Evolutionary conservation across 2,888 invertebrate genomes (phyloP), one percentile per base, ranked within the genome.

Genomic region (Disparrhopalites patrizii): DNA sequence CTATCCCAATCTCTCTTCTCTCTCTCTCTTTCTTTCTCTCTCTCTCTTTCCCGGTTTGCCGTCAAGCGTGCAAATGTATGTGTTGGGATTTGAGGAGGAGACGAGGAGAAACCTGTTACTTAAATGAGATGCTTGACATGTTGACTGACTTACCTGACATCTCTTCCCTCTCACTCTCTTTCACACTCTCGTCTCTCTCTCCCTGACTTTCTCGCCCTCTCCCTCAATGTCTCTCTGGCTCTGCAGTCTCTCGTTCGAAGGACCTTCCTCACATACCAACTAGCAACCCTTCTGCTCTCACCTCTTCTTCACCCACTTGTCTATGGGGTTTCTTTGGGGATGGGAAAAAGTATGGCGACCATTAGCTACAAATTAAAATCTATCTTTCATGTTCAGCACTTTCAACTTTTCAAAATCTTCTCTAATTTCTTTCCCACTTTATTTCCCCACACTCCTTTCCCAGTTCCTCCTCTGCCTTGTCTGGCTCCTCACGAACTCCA

Each of bases 31-130:
- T n/a, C n/a, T n/a, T n/a, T n/a, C n/a, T n/a, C n/a, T n/a, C n/a
- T n/a, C n/a, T n/a, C n/a, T n/a, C n/a, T n/a, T n/a, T n/a, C n/a
- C n/a, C n/a, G n/a, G n/a, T n/a, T n/a, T n/a, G n/a, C n/a, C n/a
- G n/a, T n/a, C n/a, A n/a, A n/a, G n/a, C n/a, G n/a, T n/a, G n/a
- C n/a, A n/a, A n/a, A n/a, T n/a, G n/a, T n/a, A n/a, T n/a, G n/a
- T n/a, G n/a, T n/a, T n/a, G n/a, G n/a, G n/a, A n/a, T n/a, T n/a
- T n/a, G n/a, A n/a, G n/a, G n/a, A n/a, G n/a, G n/a, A n/a, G n/a
- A n/a, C n/a, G n/a, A n/a, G n/a, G n/a, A 61, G 69, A 73, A 73
- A 73, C 73, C 73, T 73, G 73, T 73, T 73, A 73, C 73, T 65
- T 71, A 71, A 71, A 73, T 73, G 73, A 73, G 71, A 71, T 73